Evolutionary conservation across 2,888 invertebrate species (phyloP), one percentile per base, ranked within the genome.

Genomic region (Sinopyrophorus schimmeli): DNA sequence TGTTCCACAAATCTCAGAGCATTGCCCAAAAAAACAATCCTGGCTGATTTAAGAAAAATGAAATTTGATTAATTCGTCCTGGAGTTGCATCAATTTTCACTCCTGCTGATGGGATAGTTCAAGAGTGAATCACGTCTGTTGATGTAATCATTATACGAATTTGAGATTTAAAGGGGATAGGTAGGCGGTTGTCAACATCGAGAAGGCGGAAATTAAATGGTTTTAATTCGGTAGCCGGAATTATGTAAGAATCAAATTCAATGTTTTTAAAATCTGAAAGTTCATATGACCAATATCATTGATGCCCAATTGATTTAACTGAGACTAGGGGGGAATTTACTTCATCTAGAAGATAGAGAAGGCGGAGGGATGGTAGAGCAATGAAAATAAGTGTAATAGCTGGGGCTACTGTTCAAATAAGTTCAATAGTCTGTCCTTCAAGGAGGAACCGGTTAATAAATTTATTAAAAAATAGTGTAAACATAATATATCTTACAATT

Each of bases 1-100:
- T 40, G 82, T 80, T 0, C 87, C 87, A 75, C 87, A 89, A 76
- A 89, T 87, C 81, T 89, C 87, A 60, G 87, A 87, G 69, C 87
- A 89, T 80, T 88, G 86, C 0, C 87, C 86, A 73, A 74, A 87
- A 72, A 78, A 84, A 68, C 86, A 61, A 26, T 86, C 85, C 1
- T 81, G 80, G 57, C 79, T 82, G 61, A 80, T 76, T 76, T 84
- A n/a, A n/a, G n/a, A n/a, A n/a, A n/a, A n/a, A n/a, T n/a, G n/a
- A n/a, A n/a, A n/a, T n/a, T n/a, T n/a, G 82, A 61, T 84, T 83
- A 69, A 84, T 59, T 27, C 83, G 82, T 0, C 83, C 83, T 0
- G 83, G 83, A 0, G 80, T 79, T 12, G 80, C 81, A 73, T 84
- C 83, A 57, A 83, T 74, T 76, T 84, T 84, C 35, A 84, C 74